Conservation (phyloP, 2,888 invertebrate genomes). For the Dryocosmus kuriphilus region DNA sequence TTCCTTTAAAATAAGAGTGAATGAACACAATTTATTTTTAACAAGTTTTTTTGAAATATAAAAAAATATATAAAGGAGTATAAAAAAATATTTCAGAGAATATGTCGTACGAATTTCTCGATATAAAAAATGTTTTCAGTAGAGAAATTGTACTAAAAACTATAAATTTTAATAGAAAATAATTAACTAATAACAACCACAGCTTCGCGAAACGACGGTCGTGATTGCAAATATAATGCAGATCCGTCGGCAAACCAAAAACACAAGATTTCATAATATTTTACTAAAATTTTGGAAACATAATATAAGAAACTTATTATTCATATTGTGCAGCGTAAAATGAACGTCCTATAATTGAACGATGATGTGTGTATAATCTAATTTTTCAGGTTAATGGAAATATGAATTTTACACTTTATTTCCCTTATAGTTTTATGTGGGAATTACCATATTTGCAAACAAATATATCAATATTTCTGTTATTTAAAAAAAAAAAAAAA, state of each 20-base stretch:
- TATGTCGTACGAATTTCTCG: too few species aligned
- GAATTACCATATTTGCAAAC: background rate
- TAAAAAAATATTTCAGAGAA: too few species aligned
- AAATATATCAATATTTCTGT: too few species aligned
- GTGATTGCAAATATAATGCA: background rate
- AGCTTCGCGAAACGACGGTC: conserved; percentile 3
- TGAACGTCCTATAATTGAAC: background rate
- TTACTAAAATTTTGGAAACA: background rate
- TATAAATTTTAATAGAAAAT: too few species aligned
- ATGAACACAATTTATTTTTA: too few species aligned
- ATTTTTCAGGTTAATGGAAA: background rate
- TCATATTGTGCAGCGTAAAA: background rate
- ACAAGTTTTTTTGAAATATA: too few species aligned
- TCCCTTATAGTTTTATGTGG: background rate
- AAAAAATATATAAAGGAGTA: too few species aligned
- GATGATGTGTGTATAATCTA: background rate
- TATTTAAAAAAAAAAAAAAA: too few species aligned
- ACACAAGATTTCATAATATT: background rate
- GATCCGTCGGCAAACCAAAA: background rate
- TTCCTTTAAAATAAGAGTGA: too few species aligned
- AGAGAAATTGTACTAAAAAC: background rate
- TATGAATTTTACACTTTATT: background rate
- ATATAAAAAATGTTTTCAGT: too few species aligned
- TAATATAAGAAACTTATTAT: background rate
- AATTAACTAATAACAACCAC: too few species aligned